Base-by-base conservation (phyloP, 2,888 invertebrate genomes). In the Nebria brevicollis region DNA sequence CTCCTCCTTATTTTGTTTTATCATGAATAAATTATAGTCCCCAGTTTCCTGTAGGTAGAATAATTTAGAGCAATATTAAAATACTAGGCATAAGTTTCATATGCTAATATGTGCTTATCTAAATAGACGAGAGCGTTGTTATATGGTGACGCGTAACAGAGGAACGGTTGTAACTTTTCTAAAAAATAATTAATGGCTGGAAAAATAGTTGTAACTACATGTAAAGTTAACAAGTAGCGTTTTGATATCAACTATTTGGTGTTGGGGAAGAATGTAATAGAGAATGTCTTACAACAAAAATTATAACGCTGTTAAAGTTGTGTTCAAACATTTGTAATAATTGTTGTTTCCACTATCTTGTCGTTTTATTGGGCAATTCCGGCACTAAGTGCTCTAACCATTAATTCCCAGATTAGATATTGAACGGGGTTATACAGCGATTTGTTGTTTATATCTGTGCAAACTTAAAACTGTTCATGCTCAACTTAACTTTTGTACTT, bases 301-400 rank as follows among this genome's bases (percentile, higher is more conserved):
- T 54, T 54, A 54, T 54, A 54, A 54, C 54, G 54, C 13, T 54
- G 54, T 13, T 54, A 54, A 54, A 54, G 54, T 54, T 54, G 54
- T 54, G 54, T 54, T 54, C 54, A 54, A 54, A 54, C 54, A 54
- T 54, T 54, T 54, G 54, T 54, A 54, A 54, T 54, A 54, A 54
- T 54, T 54, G 54, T 54, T 54, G 54, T 54, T 54, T 8, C 54
- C 54, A 54, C 54, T 54, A 54, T 54, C 54, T 54, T 54, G 54
- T 54, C 54, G 54, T 54, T 54, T 54, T 54, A 54, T 54, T 54
- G 54, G 54, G 54, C 8, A 54, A 8, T 54, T 54, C 54, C 54
- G 54, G 54, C 13, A 7, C 54, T 54, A 54, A 54, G 7, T 54
- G 54, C 54, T 54, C 54, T 7, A 54, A 13, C 54, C 54, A 54